These are phyloP conservation scores for Bolinopsis microptera DNA, from an alignment of 37 sponge, comb jelly and placozoan species.

Conservation along the genomic window DNA sequence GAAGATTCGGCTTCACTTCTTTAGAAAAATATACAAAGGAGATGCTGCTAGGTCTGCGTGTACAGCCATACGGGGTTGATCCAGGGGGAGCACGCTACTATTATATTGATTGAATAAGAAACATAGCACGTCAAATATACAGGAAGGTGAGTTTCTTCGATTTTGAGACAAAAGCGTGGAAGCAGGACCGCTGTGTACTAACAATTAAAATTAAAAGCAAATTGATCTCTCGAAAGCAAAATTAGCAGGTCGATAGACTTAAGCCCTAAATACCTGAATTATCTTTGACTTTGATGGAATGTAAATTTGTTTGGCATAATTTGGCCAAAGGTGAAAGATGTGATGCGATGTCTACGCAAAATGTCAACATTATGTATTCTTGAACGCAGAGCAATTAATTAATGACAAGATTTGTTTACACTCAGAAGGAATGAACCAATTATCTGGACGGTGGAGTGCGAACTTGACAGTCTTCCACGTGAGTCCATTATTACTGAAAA, in stretches of 20 bases:
- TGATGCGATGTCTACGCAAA: not conserved
- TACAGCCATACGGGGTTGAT: not conserved
- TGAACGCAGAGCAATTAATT: no score
- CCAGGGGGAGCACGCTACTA: not conserved
- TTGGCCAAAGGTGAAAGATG: not conserved
- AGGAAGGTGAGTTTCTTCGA: no score
- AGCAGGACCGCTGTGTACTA: no score
- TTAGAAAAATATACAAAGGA: not conserved
- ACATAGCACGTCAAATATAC: no score
- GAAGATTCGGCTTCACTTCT: not conserved
- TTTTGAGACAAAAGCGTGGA: no score
- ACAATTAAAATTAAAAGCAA: no score
- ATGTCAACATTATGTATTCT: no score
- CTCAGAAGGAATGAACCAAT: no score
- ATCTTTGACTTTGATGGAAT: not conserved
- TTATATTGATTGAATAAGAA: not conserved
- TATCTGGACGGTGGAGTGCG: no score
- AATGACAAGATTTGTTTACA: no score
- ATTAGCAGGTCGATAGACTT: not conserved
- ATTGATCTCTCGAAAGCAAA: not conserved
- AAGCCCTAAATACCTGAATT: not conserved
- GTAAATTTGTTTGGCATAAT: not conserved
- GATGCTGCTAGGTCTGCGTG: not conserved
- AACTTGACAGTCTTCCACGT: no score
- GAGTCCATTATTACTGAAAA: no score